A percentile compares a stretch with the other conserved stretches of the same genome.
Evolutionary conservation across 2,888 invertebrate species (phyloP).

Genomic region (Agriopis leucophaearia): DNA sequence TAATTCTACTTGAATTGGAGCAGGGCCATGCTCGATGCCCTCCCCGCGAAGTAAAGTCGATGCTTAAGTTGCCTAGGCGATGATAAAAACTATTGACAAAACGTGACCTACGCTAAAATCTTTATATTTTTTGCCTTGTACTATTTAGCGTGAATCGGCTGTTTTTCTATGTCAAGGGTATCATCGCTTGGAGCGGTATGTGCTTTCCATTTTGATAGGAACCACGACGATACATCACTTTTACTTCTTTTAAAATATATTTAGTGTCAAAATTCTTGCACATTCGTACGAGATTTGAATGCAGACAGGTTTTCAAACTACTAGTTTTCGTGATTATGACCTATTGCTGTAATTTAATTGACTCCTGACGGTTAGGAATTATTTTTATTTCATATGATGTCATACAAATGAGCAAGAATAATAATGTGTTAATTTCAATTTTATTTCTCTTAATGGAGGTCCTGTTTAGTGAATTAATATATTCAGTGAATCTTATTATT

Average conservation of each 20-base stretch:
- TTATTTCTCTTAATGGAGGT: constrained; percentile 16
- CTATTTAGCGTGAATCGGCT: constrained; percentile 15
- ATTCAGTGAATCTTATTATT: constrained; percentile 29
- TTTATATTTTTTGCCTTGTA: constrained; percentile 24
- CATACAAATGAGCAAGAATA: constrained; percentile 33
- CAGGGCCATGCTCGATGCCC: constrained; percentile 6
- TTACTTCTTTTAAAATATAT: neutral
- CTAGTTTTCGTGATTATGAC: constrained; percentile 17
- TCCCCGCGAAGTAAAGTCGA: constrained; percentile 5
- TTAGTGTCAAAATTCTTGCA: constrained; percentile 18
- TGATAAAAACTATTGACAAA: constrained; percentile 20
- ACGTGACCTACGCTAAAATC: constrained; percentile 13
- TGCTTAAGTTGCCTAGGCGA: constrained; percentile 16
- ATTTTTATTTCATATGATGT: constrained; percentile 11
- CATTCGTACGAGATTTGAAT: constrained; percentile 10
- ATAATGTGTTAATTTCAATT: constrained; percentile 32
- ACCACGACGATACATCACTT: neutral
- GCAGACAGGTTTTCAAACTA: constrained; percentile 12
- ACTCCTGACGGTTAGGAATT: constrained; percentile 6
- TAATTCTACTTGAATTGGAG: neutral
- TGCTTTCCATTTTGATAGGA: constrained; percentile 9
- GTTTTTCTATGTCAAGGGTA: constrained; percentile 18
- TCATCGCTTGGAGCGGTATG: constrained; percentile 18
- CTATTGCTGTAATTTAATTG: constrained; percentile 15
- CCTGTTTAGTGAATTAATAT: constrained; percentile 34